These are phyloP conservation scores for Aplochiton taeniatus DNA, from an alignment of 2,797 vertebrate species.

Conservation along the genomic window DNA sequence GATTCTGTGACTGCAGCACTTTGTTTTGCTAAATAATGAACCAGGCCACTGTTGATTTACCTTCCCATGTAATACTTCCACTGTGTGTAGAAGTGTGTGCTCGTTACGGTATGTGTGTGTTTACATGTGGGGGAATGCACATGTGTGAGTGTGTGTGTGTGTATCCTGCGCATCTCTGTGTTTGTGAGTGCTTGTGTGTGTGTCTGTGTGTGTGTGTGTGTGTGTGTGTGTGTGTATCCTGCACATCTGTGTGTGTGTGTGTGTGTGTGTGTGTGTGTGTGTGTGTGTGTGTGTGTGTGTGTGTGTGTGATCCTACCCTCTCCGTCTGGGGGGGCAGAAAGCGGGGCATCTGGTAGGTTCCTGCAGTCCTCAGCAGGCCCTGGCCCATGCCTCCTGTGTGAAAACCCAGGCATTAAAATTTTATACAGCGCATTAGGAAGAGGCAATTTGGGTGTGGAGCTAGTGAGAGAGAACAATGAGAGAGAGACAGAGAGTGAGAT, in stretches of 20 bases:
- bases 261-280: too few species aligned
- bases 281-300: too few species aligned
- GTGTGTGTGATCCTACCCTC: background rate
- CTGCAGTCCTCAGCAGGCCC: conserved; percentile 47
- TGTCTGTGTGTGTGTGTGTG: too few species aligned
- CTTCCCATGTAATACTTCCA: conserved; percentile 64
- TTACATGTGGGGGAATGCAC: too few species aligned
- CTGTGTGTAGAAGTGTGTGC: background rate
- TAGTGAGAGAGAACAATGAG: background rate
- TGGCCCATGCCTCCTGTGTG: conserved; percentile 51
- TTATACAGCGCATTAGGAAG: conserved; percentile 60
- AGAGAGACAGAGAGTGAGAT: background rate
- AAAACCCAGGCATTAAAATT: conserved; percentile 61
- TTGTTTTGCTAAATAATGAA: conserved; percentile 73
- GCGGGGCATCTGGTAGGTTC: conserved; percentile 34
- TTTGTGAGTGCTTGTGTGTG: too few species aligned
- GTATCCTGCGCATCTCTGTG: too few species aligned
- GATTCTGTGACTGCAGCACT: conserved; percentile 66
- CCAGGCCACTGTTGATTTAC: conserved; percentile 64
- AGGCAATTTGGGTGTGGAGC: background rate
- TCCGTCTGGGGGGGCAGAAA: conserved; percentile 47
- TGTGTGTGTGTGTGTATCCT: too few species aligned
- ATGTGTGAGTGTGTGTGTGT: too few species aligned
- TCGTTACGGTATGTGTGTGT: too few species aligned
- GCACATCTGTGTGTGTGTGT: too few species aligned